These are phyloP conservation scores for Macheiramphus alcinus DNA, from an alignment of 2,113 vertebrate genomes.

Conservation along the genomic window DNA sequence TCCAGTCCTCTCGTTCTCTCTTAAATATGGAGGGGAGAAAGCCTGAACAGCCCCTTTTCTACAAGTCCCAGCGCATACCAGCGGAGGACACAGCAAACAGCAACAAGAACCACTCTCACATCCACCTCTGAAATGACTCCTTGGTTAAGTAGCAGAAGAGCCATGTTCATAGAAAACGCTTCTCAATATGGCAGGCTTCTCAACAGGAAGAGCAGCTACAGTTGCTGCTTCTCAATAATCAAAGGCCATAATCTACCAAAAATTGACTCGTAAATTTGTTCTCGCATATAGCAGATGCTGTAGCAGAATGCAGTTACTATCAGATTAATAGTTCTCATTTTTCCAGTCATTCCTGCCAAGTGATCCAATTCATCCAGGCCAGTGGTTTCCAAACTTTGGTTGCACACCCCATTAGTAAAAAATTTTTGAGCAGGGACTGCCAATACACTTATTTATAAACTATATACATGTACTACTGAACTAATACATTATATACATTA, in stretches of 20 bases:
- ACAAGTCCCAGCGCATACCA: neutral
- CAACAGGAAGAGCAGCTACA: neutral
- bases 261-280: neutral
- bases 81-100: neutral
- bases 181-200: fast-evolving
- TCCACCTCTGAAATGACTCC: neutral
- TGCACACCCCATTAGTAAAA: neutral
- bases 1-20: neutral
- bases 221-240: neutral
- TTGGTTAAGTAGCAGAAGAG: neutral
- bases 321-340: neutral
- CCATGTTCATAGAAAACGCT: neutral
- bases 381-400: neutral
- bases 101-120: neutral
- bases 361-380: neutral
- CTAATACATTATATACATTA: neutral
- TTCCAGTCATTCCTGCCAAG: neutral
- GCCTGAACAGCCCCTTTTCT: neutral
- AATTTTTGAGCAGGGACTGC: neutral
- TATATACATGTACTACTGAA: neutral
- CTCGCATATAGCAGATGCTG: neutral
- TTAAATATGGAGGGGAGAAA: fast-evolving
- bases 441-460: neutral
- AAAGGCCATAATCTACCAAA: neutral
- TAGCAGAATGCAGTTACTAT: neutral